phyloP scores from a whole-genome alignment of 2,888 invertebrate species.

The Hirtodrosophila duncani region DNA sequence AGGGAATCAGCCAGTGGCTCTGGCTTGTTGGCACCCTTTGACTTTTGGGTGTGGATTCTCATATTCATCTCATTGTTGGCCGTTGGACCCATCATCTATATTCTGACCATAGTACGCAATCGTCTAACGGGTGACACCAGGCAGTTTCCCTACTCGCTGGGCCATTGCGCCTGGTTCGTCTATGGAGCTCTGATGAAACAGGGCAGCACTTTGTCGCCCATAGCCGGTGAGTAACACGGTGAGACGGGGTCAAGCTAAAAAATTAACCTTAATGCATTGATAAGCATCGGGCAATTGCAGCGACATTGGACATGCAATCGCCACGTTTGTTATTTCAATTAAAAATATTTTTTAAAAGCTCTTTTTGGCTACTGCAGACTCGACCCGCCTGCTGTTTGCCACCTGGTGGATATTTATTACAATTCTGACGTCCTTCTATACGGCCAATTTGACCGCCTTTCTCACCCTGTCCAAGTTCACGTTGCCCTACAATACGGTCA shows the following conservation, averaged over 20 bases:
- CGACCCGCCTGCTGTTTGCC: slow-evolving; percentile 89
- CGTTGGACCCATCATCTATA: slow-evolving; percentile 88
- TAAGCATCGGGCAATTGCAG: slow-evolving; percentile 38
- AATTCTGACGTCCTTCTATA: slow-evolving; percentile 92
- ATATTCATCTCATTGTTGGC: slow-evolving; percentile 85
- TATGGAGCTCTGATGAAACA: slow-evolving; percentile 93
- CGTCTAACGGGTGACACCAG: slow-evolving; percentile 81
- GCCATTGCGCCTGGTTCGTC: slow-evolving; percentile 88
- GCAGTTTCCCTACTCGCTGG: slow-evolving; percentile 82
- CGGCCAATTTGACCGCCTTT: slow-evolving; percentile 93
- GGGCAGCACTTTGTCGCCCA: slow-evolving; percentile 88
- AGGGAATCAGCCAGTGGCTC: slow-evolving; percentile 89
- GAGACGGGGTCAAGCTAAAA: slow-evolving; percentile 59
- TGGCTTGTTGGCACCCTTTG: slow-evolving; percentile 90
- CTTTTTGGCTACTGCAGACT: slow-evolving; percentile 84
- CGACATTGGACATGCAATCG: slow-evolving; percentile 36
- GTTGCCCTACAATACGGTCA: slow-evolving; percentile 85
- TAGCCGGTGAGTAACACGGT: slow-evolving; percentile 86
- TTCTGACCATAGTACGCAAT: slow-evolving; percentile 83
- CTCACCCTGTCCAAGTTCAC: slow-evolving; percentile 91
- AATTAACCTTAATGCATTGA: slow-evolving; percentile 54
- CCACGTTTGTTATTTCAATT: slow-evolving; percentile 51
- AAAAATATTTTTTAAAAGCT: slow-evolving; percentile 20
- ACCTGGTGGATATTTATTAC: slow-evolving; percentile 96
- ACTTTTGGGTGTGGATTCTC: slow-evolving; percentile 85